phyloP scores from a whole-genome alignment of 2,797 vertebrate species.

The Coilia nasus region DNA sequence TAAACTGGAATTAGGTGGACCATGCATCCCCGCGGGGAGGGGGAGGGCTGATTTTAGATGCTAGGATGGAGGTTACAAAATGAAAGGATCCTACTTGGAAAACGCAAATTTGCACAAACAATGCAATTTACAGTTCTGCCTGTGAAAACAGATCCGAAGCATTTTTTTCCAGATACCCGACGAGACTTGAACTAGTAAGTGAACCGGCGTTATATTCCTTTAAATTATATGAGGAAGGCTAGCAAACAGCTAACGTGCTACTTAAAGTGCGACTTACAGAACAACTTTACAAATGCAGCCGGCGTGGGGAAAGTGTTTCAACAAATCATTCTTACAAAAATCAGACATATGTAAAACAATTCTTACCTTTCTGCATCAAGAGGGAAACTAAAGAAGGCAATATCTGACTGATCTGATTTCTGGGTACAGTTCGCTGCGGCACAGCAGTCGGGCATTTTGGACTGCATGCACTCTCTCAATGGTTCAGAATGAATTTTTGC shows the following conservation, averaged over 20 bases:
- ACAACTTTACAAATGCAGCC: neutral
- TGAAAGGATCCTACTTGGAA: constrained; percentile 7
- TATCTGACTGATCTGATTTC: constrained; percentile 67
- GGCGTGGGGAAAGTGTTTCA: neutral
- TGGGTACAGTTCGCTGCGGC: constrained; percentile 81
- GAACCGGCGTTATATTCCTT: constrained; percentile 24
- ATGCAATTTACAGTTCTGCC: neutral
- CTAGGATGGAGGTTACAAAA: constrained; percentile 16
- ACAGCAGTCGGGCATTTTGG: constrained; percentile 86
- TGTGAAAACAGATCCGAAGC: neutral
- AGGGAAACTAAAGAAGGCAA: constrained; percentile 81
- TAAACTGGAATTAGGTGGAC: neutral
- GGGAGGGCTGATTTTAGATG: constrained; percentile 10
- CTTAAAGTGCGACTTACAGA: constrained; percentile 16
- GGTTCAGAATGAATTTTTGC: constrained; percentile 50
- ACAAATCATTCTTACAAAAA: neutral
- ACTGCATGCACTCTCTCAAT: constrained; percentile 60
- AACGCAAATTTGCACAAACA: neutral
- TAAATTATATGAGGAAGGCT: constrained; percentile 9
- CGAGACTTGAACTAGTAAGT: neutral
- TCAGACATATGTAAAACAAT: neutral
- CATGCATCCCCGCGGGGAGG: neutral
- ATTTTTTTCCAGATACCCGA: neutral
- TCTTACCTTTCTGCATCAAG: constrained; percentile 79
- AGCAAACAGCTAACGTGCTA: constrained; percentile 22